phyloP scores from a whole-genome alignment of 2,888 invertebrate species.

The Aphrophora alni region DNA sequence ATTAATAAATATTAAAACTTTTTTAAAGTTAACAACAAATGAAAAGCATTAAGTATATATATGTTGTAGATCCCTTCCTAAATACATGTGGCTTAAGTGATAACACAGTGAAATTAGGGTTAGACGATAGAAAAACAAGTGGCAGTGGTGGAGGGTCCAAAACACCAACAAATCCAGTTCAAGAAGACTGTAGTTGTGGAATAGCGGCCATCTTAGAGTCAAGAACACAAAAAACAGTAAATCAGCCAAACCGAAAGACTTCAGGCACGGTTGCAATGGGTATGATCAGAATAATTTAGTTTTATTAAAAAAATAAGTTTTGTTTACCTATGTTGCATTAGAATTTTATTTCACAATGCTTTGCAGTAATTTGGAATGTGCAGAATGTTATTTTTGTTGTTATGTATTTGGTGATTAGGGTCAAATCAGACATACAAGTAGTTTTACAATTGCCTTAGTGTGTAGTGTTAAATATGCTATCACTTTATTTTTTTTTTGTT shows the following conservation, averaged over 20 bases:
- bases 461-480: too few relatives aligned
- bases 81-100: slow-evolving; percentile 56
- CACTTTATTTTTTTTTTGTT: too few relatives aligned
- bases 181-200: slow-evolving; percentile 73
- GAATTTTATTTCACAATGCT: too few relatives aligned
- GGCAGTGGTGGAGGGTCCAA: neutral
- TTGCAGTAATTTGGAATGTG: too few relatives aligned
- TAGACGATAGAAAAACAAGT: slow-evolving; percentile 18
- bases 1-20: too few relatives aligned
- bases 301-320: too few relatives aligned
- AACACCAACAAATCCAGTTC: slow-evolving; percentile 43
- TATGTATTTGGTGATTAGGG: too few relatives aligned
- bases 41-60: neutral
- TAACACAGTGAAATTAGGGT: neutral
- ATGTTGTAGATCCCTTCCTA: slow-evolving; percentile 64
- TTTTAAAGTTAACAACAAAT: too few relatives aligned
- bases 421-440: too few relatives aligned
- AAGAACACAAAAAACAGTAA: slow-evolving; percentile 56
- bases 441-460: too few relatives aligned
- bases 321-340: too few relatives aligned
- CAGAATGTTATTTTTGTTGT: too few relatives aligned
- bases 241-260: slow-evolving; percentile 28
- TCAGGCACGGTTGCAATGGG: slow-evolving; percentile 20
- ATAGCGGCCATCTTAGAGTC: slow-evolving; percentile 70
- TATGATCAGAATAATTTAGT: neutral